Conservation (phyloP, 2,888 invertebrate species). For the Eristalinus aeneus region DNA sequence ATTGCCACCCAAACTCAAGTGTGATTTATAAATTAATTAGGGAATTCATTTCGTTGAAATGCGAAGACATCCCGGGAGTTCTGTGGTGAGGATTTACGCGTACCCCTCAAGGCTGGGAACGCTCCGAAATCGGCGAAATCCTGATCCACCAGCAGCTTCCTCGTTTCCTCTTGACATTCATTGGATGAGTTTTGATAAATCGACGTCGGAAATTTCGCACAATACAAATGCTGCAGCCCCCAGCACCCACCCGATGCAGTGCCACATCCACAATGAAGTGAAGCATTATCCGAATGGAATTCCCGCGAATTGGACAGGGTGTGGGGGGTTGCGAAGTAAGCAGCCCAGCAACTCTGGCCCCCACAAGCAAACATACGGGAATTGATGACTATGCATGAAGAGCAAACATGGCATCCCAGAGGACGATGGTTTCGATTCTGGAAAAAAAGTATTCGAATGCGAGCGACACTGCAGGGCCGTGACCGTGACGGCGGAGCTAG, state of each 20-base stretch:
- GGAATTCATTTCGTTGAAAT: constrained; percentile 36
- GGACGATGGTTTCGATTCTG: constrained; percentile 23
- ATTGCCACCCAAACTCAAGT: constrained; percentile 10
- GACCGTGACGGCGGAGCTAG: neutral
- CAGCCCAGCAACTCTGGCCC: neutral
- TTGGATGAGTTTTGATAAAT: constrained; percentile 59
- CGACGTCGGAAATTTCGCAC: constrained; percentile 56
- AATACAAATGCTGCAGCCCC: constrained; percentile 46
- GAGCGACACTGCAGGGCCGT: neutral
- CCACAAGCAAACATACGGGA: constrained; percentile 43
- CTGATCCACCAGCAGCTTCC: neutral
- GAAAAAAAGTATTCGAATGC: constrained; percentile 58
- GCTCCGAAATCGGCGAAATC: constrained; percentile 17
- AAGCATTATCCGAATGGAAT: constrained; percentile 32
- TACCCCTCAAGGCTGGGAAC: neutral
- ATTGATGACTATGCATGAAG: constrained; percentile 48
- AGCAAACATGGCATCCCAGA: neutral
- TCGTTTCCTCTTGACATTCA: constrained; percentile 11
- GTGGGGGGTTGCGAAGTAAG: neutral
- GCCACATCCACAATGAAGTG: neutral
- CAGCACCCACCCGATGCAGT: neutral
- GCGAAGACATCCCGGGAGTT: neutral
- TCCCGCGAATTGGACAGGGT: neutral
- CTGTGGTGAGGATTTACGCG: neutral
- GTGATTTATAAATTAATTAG: constrained; percentile 61